phyloP scores from a whole-genome alignment of 2,797 vertebrate species.

The Danio kyathit region DNA sequence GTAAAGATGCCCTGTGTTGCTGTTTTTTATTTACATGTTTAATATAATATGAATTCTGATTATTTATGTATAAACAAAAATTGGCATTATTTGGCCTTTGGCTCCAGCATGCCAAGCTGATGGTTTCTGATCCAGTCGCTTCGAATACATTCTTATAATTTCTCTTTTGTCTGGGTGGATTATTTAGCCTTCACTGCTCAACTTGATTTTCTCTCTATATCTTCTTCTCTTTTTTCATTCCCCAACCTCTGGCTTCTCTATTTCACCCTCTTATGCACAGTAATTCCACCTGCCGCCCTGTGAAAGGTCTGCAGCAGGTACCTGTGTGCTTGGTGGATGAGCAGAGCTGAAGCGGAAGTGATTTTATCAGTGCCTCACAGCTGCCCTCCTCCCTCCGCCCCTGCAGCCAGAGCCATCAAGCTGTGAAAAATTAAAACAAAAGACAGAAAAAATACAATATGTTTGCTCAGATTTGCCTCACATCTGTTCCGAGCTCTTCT shows the following conservation, averaged over 20 bases:
- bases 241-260: slow-evolving; percentile 44
- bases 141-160: slow-evolving; percentile 3
- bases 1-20: no score
- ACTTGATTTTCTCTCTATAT: slow-evolving; percentile 22
- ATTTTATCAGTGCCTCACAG: slow-evolving; percentile 78
- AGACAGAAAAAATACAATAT: slow-evolving; percentile 53
- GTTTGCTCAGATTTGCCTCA: slow-evolving; percentile 66
- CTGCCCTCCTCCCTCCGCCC: slow-evolving; percentile 66
- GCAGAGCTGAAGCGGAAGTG: slow-evolving; percentile 66
- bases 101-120: no score
- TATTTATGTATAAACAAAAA: no score
- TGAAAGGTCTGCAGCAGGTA: slow-evolving; percentile 62
- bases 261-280: slow-evolving; percentile 54
- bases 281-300: slow-evolving; percentile 67
- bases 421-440: slow-evolving; percentile 69
- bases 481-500: slow-evolving; percentile 57
- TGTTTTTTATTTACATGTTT: no score
- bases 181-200: slow-evolving; percentile 39
- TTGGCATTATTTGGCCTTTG: no score
- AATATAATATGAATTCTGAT: no score
- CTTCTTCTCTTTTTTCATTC: slow-evolving; percentile 11
- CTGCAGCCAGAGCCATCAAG: slow-evolving; percentile 60
- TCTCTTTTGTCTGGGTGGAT: slow-evolving; percentile 21
- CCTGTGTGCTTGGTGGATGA: slow-evolving; percentile 72
- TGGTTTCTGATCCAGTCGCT: not conserved